Percentiles rank a stretch among this genome's conserved stretches.
Evolutionary conservation across 2,113 vertebrate species (phyloP).

Genomic region (Hirundichthys speculiger): DNA sequence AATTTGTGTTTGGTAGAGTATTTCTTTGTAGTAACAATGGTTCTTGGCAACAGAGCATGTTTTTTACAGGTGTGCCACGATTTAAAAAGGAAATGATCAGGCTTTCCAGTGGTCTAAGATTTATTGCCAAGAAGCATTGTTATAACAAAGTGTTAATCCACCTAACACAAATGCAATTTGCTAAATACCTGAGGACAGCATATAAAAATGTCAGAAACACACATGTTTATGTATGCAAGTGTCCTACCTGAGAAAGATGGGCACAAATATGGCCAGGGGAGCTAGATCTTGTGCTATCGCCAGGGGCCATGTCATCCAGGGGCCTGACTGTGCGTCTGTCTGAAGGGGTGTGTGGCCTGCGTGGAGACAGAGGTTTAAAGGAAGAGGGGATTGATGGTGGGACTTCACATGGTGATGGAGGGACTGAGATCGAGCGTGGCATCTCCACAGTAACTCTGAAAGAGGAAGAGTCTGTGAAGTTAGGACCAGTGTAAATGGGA

Average conservation of each 20-base stretch:
- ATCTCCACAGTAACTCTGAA: constrained; percentile 91
- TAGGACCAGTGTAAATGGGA: constrained; percentile 84
- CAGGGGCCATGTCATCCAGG: constrained; percentile 79
- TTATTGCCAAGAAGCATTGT: too few relatives aligned
- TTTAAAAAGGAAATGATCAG: too few relatives aligned
- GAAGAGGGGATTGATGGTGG: constrained; percentile 84
- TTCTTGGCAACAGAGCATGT: too few relatives aligned
- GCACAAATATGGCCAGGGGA: constrained; percentile 87
- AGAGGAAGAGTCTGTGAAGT: constrained; percentile 85
- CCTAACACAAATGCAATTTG: too few relatives aligned
- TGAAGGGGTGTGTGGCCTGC: constrained; percentile 92
- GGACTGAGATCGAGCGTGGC: constrained; percentile 94
- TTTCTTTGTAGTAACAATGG: too few relatives aligned
- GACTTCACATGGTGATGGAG: constrained; percentile 93
- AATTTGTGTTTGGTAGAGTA: too few relatives aligned
- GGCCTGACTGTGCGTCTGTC: constrained; percentile 92
- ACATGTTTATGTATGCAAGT: background rate
- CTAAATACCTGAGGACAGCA: too few relatives aligned
- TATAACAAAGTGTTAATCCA: too few relatives aligned
- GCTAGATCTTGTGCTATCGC: constrained; percentile 83
- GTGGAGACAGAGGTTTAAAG: constrained; percentile 82
- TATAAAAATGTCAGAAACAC: background rate
- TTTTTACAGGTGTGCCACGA: too few relatives aligned
- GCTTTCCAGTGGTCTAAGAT: too few relatives aligned
- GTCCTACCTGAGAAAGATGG: constrained; percentile 86